These are phyloP conservation scores for Ptychodera flava DNA, from an alignment of 35 echinoderm and acorn worm species.

Conservation along the genomic window DNA sequence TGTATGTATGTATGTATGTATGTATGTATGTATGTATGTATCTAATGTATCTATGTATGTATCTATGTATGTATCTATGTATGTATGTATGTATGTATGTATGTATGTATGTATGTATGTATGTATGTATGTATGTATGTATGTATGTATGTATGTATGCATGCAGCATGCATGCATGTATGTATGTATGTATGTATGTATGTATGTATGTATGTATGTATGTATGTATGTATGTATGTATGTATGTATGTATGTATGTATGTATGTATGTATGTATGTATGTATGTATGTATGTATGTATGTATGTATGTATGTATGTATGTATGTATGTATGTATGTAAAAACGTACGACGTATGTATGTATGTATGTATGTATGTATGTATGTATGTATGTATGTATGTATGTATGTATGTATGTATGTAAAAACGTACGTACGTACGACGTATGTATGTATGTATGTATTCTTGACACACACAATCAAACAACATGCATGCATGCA, in stretches of 20 bases:
- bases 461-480: no score
- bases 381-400: conserved; percentile 2
- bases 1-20: conserved; percentile 2
- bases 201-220: conserved; percentile 2
- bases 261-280: background rate
- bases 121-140: background rate
- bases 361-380: conserved; percentile 2
- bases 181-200: conserved; percentile 2
- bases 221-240: background rate
- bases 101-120: background rate
- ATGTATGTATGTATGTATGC: background rate
- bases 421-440: background rate
- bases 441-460: background rate
- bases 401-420: background rate
- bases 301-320: conserved; percentile 2
- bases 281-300: conserved; percentile 2
- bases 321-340: background rate
- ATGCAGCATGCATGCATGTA: background rate
- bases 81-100: conserved; percentile 2
- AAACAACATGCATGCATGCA: background rate
- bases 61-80: background rate
- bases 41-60: background rate
- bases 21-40: conserved; percentile 2
- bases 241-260: background rate
- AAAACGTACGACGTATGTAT: background rate